Percentiles rank a stretch among this genome's conserved stretches.
Evolutionary conservation across 2,888 invertebrate species (phyloP).

Genomic region (Oeneis ivallda): DNA sequence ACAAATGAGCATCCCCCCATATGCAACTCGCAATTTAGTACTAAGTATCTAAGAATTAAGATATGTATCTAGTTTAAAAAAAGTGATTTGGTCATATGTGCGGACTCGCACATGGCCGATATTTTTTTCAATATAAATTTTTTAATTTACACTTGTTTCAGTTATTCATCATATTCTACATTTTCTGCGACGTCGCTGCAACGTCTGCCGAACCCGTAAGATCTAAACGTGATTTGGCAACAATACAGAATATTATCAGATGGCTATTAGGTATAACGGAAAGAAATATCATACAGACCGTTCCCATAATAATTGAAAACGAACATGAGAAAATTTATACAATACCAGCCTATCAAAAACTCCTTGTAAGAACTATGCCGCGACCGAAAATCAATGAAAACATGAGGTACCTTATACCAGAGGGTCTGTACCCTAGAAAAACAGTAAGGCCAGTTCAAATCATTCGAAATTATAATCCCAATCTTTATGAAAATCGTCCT

Average conservation of each 20-base stretch:
- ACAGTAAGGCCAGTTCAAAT: background rate
- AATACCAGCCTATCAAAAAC: conserved; percentile 6
- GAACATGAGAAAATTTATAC: background rate
- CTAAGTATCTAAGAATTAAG: no score
- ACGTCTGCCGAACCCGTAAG: conserved; percentile 1
- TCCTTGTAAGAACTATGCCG: background rate
- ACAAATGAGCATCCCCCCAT: no score
- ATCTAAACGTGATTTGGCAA: conserved; percentile 16
- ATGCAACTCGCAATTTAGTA: no score
- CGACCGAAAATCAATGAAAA: background rate
- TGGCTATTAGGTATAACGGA: conserved; percentile 19
- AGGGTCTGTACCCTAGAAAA: background rate
- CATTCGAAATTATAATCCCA: conserved; percentile 1
- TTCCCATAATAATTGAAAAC: conserved; percentile 4
- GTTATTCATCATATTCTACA: conserved; percentile 3
- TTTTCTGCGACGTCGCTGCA: background rate
- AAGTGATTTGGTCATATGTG: no score
- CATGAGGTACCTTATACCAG: background rate
- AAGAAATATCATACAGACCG: background rate
- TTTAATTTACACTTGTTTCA: no score
- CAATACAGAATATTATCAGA: conserved; percentile 11
- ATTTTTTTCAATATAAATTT: no score
- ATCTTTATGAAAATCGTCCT: background rate
- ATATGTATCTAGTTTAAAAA: no score
- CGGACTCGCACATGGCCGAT: no score